Evolutionary conservation across 2,113 vertebrate genomes (phyloP).

Genomic region (Picathartes gymnocephalus): DNA sequence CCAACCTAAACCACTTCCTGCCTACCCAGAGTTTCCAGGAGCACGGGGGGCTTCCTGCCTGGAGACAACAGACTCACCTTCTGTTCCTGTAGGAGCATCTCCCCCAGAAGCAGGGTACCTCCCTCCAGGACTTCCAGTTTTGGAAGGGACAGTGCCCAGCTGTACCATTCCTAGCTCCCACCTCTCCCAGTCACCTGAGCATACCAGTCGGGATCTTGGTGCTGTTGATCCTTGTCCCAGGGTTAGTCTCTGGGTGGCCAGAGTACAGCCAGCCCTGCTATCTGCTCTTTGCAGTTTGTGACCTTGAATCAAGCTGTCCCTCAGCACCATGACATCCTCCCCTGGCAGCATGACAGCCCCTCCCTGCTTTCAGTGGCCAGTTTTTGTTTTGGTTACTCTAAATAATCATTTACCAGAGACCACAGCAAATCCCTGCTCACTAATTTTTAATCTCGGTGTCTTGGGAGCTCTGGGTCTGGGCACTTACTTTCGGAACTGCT

Average conservation of each 20-base stretch:
- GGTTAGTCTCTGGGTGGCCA: not conserved
- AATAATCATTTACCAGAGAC: not conserved
- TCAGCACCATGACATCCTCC: not conserved
- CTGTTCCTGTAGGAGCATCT: not conserved
- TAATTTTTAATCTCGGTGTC: not conserved
- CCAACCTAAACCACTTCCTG: not conserved
- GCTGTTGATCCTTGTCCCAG: fast-evolving
- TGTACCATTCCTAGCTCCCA: fast-evolving
- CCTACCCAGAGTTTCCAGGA: not conserved
- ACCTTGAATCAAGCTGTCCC: not conserved
- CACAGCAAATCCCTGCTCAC: fast-evolving
- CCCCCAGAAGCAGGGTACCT: not conserved
- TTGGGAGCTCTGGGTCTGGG: not conserved
- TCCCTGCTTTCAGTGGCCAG: fast-evolving
- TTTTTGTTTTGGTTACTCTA: not conserved
- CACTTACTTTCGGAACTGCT: slow-evolving; percentile 95
- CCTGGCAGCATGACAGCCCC: not conserved
- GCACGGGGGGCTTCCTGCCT: not conserved
- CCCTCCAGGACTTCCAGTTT: not conserved
- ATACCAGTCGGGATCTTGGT: fast-evolving
- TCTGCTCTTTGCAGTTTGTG: not conserved
- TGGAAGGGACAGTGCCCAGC: not conserved
- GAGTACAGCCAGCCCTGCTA: not conserved
- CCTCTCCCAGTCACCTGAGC: not conserved
- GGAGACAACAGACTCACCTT: not conserved